Evolutionary conservation across 1,140 invertebrate genomes (phyloP), one percentile per base, ranked within the genome.

Genomic region (Onthophagus taurus): DNA sequence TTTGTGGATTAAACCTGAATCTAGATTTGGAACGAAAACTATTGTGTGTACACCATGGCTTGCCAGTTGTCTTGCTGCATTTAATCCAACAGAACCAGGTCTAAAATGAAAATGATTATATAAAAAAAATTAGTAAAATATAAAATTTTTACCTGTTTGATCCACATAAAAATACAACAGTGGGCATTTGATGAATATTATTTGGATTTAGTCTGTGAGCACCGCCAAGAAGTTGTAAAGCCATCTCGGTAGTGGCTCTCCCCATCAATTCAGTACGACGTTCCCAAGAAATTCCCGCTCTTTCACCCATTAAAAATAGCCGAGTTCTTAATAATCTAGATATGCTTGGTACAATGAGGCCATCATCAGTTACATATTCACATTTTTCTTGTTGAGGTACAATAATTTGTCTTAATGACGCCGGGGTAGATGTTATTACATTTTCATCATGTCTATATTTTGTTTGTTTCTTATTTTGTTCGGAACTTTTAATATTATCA

Each of bases 321-420:
- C 75, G 74, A 30, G 71, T 72, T 43, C 82, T 72, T 31, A 87
- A 68, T 36, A 75, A 73, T 20, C 71, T 59, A 31, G 76, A 77
- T 48, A 89, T 78, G 52, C 80, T 80, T 18, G 86, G 86, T 53
- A 90, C 81, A 17, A 88, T 71, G 38, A 89, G 65, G 31, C 84
- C 85, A 54, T 80, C 74, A 64, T 88, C 85, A 29, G 85, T 89
- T 20, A 85, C 80, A 70, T 85, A 90, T 64, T 85, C 80, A 50
- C 72, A 71, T 18, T 65, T 54, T 47, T 68, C 72, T 45, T 72
- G 66, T 50, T 71, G 70, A 24, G 85, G 81, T 33, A 86, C 75
- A 48, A 70, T 67, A 49, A 91, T 86, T 62, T 85, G 82, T 48
- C 78, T 72, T 51, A 78, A 72, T 19, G 74, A 71, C 16, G 75